Evolutionary conservation across 2,113 vertebrate species (phyloP), one percentile per base, ranked within the genome.

Genomic region (Toxotes jaculatrix): DNA sequence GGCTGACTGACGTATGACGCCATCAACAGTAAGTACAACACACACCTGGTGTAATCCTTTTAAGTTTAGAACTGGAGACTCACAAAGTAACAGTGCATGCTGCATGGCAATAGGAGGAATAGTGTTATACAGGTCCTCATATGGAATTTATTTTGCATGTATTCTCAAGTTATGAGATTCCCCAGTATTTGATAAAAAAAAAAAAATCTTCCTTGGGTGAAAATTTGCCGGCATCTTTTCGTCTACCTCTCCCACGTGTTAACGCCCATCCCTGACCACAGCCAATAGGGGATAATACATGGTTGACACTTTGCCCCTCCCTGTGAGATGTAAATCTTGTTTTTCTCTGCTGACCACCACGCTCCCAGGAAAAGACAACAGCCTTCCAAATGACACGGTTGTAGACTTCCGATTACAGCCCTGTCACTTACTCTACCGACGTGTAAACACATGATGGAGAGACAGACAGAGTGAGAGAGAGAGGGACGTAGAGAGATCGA

Each of bases 381-480:
- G 86, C 88, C 82, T 89, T 91, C 84, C 89, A 95, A 95, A 95
- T 95, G 92, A 94, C 93, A 94, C 63, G 74, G 91, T 93, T 91
- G 92, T 90, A 88, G 89, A 93, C 92, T 94, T 95, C 93, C 93
- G 93, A 95, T 95, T 95, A 94, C 90, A 95, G 89, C 86, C 93
- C 88, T 93, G 90, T 93, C 91, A 93, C 90, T 92, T 91, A 90
- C 87, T 81, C 84, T 66, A 82, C 79, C 86, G 70, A 87, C 42
- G 75, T 84, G 84, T 91, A 92, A 90, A 91, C 84, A 90, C 88
- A 85, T 85, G 81, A 91, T 88, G 71, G 90, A 82, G 79, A 86
- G 84, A 86, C 56, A 66, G 82, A 31, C 27, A 53, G 49, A 77
- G 59, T 0, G 66, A 82, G 61, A 71, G 62, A 36, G 65, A 76